Conservation (phyloP, 1,140 invertebrate genomes). For the Drosophila nannoptera region DNA sequence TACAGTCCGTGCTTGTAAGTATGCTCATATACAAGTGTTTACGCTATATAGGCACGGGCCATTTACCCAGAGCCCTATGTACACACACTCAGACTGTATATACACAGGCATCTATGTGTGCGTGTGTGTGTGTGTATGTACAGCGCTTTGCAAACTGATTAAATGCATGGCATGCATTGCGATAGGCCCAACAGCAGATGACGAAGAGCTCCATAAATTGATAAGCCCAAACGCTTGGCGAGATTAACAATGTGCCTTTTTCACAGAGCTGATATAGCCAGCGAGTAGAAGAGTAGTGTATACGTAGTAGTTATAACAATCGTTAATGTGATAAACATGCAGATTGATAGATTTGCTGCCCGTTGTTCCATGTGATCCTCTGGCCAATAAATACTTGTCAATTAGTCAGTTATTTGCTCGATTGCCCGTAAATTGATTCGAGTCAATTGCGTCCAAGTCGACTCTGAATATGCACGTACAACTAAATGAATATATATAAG, state of each 20-base stretch:
- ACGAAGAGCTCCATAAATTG: conserved; percentile 52
- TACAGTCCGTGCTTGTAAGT: conserved; percentile 17
- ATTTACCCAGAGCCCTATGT: conserved; percentile 11
- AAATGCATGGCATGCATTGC: conserved; percentile 51
- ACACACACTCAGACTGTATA: not conserved
- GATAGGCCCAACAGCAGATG: conserved; percentile 37
- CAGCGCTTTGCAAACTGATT: conserved; percentile 61
- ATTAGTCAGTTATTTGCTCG: conserved; percentile 17
- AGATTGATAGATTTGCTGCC: not conserved
- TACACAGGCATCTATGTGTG: not conserved
- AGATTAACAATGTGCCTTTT: conserved; percentile 47
- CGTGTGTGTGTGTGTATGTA: conserved; percentile 19
- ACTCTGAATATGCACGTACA: no score
- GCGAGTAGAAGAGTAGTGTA: not conserved
- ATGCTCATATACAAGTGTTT: conserved; percentile 6
- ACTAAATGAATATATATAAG: not conserved
- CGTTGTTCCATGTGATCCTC: not conserved
- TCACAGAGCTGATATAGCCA: not conserved
- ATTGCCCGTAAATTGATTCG: not conserved
- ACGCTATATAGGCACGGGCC: conserved; percentile 5
- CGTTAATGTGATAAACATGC: conserved; percentile 16
- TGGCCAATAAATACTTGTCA: conserved; percentile 17
- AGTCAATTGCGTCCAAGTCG: not conserved
- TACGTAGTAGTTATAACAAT: conserved; percentile 27
- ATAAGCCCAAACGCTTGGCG: conserved; percentile 58